Evolutionary conservation across 2,888 invertebrate species (phyloP).

Genomic region (Ophioninae sp.): DNA sequence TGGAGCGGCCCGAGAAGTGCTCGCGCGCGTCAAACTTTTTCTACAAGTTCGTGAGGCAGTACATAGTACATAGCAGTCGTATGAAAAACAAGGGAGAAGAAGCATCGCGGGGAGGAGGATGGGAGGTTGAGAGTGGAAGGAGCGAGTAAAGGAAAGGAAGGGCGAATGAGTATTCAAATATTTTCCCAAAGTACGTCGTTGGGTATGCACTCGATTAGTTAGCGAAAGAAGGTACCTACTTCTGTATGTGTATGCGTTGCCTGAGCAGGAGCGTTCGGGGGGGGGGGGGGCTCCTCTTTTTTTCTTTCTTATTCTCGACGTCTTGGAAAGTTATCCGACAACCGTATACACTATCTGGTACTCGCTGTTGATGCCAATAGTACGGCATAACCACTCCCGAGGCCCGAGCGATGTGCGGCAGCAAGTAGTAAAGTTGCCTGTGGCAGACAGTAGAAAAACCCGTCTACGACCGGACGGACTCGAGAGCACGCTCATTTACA

Average conservation of each 20-base stretch:
- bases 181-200: constrained; percentile 60
- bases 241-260: constrained; percentile 21
- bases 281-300: background rate
- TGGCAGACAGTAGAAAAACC: constrained; percentile 67
- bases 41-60: constrained; percentile 15
- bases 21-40: constrained; percentile 55
- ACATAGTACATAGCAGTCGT: background rate
- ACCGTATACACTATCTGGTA: constrained; percentile 36
- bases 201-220: constrained; percentile 62
- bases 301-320: constrained; percentile 59
- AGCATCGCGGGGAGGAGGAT: background rate
- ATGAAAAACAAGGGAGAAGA: constrained; percentile 40
- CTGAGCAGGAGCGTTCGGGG: constrained; percentile 36
- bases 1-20: constrained; percentile 30
- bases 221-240: constrained; percentile 32
- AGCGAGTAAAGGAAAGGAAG: background rate
- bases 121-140: background rate
- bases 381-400: constrained; percentile 33
- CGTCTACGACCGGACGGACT: constrained; percentile 67
- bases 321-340: constrained; percentile 61
- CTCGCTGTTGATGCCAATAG: constrained; percentile 39
- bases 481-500: constrained; percentile 66
- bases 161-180: constrained; percentile 59
- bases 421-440: constrained; percentile 66
- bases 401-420: constrained; percentile 40